These are phyloP conservation scores for Fissipunctia ypsillon DNA, from an alignment of 2,888 invertebrate genomes.

Conservation along the genomic window DNA sequence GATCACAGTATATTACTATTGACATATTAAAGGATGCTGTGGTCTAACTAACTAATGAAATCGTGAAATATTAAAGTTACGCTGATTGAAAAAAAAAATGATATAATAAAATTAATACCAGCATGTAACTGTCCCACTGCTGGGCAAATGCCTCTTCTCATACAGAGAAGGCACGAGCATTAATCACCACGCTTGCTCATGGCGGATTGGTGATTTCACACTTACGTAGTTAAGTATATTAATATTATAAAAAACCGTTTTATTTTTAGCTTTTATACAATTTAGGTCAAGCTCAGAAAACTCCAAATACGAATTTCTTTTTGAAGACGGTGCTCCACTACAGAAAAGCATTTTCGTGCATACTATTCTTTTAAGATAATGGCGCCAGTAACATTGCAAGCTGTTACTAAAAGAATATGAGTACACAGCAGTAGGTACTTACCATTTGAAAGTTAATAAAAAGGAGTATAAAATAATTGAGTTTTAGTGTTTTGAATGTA, in stretches of 20 bases:
- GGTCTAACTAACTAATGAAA: background rate
- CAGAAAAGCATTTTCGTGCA: slow-evolving; percentile 19
- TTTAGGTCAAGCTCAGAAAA: background rate
- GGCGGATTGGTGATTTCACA: no score
- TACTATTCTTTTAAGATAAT: slow-evolving; percentile 8
- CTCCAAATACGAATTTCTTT: background rate
- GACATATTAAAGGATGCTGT: background rate
- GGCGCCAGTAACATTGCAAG: background rate
- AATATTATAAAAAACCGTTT: no score
- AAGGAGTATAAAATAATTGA: background rate
- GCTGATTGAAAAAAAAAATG: no score
- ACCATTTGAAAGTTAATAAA: slow-evolving; percentile 34
- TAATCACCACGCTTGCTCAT: no score
- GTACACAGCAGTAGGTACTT: background rate
- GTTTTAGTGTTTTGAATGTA: background rate
- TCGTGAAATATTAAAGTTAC: background rate
- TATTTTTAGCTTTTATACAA: no score
- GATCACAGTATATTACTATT: background rate
- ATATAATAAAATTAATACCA: no score
- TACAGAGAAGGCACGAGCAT: no score
- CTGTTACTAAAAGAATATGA: slow-evolving; percentile 14
- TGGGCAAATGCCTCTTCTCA: no score
- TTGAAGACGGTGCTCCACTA: background rate
- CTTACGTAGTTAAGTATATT: no score
- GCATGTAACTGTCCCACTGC: no score